These are phyloP conservation scores for Liopterus haemorrhoidalis DNA, from an alignment of 2,888 invertebrate genomes.

Conservation along the genomic window DNA sequence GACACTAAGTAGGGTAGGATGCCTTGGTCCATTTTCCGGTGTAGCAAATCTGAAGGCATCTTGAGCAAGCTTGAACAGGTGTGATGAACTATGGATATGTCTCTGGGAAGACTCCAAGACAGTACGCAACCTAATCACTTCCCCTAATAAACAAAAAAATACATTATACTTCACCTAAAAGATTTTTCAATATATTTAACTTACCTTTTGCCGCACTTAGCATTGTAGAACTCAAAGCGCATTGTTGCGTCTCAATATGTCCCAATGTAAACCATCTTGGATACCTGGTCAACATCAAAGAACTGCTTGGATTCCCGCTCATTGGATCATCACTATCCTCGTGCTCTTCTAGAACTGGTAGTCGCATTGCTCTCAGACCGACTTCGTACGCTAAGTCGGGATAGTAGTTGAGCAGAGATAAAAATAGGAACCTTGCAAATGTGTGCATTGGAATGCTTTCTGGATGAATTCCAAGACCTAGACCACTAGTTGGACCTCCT, in stretches of 20 bases:
- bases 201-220: conserved; percentile 64
- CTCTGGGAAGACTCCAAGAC: conserved; percentile 73
- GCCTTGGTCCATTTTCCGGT: conserved; percentile 70
- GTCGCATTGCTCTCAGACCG: conserved; percentile 70
- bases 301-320: conserved; percentile 47
- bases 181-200: background rate
- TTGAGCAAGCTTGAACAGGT: conserved; percentile 77
- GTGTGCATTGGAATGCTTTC: conserved; percentile 81
- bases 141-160: conserved; percentile 43
- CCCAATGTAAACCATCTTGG: conserved; percentile 75
- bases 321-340: conserved; percentile 59
- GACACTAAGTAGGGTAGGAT: conserved; percentile 69
- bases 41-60: conserved; percentile 79
- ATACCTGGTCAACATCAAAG: conserved; percentile 55
- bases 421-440: conserved; percentile 74
- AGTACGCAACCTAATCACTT: conserved; percentile 62
- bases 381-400: conserved; percentile 74
- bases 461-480: conserved; percentile 69
- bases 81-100: conserved; percentile 78
- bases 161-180: conserved; percentile 1
- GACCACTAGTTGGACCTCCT: conserved; percentile 71
- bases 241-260: conserved; percentile 75
- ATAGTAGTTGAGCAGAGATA: conserved; percentile 67
- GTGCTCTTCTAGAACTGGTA: conserved; percentile 69
- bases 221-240: conserved; percentile 70